These are phyloP conservation scores for Hucho hucho DNA, from an alignment of 2,113 vertebrate genomes.

Conservation along the genomic window DNA sequence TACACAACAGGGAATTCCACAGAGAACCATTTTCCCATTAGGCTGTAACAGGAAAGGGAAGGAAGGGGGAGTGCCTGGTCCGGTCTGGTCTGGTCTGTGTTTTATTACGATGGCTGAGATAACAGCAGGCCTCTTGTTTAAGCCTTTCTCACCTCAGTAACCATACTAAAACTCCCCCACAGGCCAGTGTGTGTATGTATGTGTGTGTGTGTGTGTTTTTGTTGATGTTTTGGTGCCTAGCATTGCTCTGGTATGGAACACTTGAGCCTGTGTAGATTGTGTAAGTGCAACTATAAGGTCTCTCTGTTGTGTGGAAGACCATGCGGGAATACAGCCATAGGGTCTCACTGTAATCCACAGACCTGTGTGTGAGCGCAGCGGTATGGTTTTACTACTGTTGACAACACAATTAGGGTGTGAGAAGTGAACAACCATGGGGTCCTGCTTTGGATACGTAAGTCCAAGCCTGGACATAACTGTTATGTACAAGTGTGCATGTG, in stretches of 20 bases:
- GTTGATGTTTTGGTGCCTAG: constrained; percentile 8
- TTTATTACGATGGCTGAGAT: constrained; percentile 65
- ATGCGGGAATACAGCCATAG: neutral
- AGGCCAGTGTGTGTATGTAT: neutral
- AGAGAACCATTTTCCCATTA: constrained; percentile 66
- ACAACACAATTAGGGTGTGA: neutral
- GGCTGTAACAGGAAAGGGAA: constrained; percentile 62
- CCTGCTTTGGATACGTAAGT: neutral
- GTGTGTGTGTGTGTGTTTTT: constrained; percentile 10
- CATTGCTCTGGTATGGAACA: neutral
- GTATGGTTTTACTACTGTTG: neutral
- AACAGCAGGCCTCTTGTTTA: constrained; percentile 62
- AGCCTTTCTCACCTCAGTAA: constrained; percentile 63
- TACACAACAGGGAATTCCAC: constrained; percentile 52
- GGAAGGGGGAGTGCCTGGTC: constrained; percentile 19
- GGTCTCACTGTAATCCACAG: neutral
- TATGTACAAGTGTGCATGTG: no score
- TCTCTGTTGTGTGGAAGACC: constrained; percentile 17
- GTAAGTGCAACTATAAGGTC: no score
- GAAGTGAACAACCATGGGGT: neutral
- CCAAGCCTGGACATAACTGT: no score
- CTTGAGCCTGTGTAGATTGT: neutral
- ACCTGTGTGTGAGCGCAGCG: neutral
- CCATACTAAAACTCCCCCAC: constrained; percentile 11
- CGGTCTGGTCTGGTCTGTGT: constrained; percentile 21